Evolutionary conservation across 2,888 invertebrate genomes (phyloP), one percentile per base, ranked within the genome.

Genomic region (Biston stratarius): DNA sequence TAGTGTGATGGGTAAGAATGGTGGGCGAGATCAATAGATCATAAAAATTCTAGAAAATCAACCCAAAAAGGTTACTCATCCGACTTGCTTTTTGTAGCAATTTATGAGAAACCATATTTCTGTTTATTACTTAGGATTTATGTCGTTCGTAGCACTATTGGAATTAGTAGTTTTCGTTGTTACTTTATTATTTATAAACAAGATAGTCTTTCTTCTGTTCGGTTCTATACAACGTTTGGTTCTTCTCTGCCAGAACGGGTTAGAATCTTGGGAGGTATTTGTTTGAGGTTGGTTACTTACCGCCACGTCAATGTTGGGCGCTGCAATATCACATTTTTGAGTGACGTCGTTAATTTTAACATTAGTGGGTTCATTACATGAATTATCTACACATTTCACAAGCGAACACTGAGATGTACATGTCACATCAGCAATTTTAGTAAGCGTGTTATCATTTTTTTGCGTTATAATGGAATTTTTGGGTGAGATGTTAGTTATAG

Each of bases 401-500:
- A 83, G 80, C 78, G 83, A 83, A 84, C 84, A 86, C 76, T 84
- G 82, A 74, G 85, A 82, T 80, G 82, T 80, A 78, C 79, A 86
- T 69, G 84, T 85, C 74, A 87, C 75, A 74, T 85, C 83, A 79
- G 85, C 82, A 72, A 83, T 74, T 74, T 88, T 83, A 72, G 84
- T 84, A 83, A 83, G 85, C 83, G 78, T 75, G 71, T 80, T 86
- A 82, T 72, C 67, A 58, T 80, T 84, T 79, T 88, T 91, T 88
- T 90, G 90, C 89, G 88, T 81, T 87, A 91, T 91, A 87, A 91
- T 88, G 89, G 92, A 91, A 88, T 86, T 90, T 83, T 92, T 93
- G 77, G 93, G 91, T 86, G 94, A 93, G 78, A 92, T 91, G 85
- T 93, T 94, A 93, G 94, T 91, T 83, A 91, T 94, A 81, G 94